phyloP scores from a whole-genome alignment of 2,888 invertebrate species.

The Apodemia hepburni region DNA sequence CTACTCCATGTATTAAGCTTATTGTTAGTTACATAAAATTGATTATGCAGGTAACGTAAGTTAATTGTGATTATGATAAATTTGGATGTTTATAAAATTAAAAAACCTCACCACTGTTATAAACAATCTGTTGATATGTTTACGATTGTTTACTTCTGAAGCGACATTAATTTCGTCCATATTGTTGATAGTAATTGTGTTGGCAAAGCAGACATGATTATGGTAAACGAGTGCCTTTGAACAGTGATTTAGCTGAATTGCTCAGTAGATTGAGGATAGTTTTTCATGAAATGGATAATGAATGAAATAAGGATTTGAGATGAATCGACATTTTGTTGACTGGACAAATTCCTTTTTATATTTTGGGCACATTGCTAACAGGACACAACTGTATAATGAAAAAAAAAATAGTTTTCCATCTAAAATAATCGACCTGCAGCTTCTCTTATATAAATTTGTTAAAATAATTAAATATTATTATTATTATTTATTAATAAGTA shows the following conservation, averaged over 20 bases:
- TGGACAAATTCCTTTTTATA: background rate
- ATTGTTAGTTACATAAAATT: background rate
- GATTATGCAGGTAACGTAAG: background rate
- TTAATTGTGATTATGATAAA: background rate
- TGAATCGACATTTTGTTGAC: background rate
- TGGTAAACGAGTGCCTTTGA: slow-evolving; percentile 11
- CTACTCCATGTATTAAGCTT: background rate
- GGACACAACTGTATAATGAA: background rate
- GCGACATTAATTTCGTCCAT: background rate
- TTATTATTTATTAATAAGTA: no score
- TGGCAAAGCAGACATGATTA: slow-evolving; percentile 7
- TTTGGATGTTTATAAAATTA: background rate
- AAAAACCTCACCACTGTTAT: background rate
- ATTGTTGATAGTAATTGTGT: slow-evolving; percentile 1
- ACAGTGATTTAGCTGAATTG: slow-evolving; percentile 1
- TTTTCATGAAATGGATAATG: slow-evolving; percentile 39
- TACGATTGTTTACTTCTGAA: background rate
- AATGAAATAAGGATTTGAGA: slow-evolving; percentile 29
- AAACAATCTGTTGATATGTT: background rate
- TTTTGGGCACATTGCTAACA: background rate
- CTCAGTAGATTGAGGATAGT: slow-evolving; percentile 48
- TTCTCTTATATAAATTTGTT: no score
- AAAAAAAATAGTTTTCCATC: no score
- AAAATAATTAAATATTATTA: no score
- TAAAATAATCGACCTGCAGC: no score